Base-by-base conservation (phyloP, 2,888 invertebrate species). In the Oscheius onirici region DNA sequence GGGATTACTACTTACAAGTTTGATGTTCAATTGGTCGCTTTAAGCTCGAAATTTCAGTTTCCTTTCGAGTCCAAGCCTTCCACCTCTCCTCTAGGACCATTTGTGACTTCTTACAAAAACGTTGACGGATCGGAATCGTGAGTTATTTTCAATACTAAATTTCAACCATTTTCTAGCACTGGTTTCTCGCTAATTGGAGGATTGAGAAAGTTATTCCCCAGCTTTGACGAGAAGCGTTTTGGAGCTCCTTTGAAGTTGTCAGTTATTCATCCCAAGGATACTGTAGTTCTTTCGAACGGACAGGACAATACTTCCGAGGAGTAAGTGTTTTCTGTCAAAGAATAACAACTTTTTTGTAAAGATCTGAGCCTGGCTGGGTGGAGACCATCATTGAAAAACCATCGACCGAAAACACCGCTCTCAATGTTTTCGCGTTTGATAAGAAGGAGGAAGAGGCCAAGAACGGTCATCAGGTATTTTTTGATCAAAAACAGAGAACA, bases 351-450 rank as follows among this genome's bases (percentile, higher is more conserved):
- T n/a, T 13, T 26, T 58, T 28, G 17, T 69, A 17, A 8, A 76
- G 65, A 15, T 79, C 81, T 0, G 90, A 90, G 1, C 93, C 92
- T 90, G 89, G 92, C 0, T 92, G 92, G 70, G 40, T 46, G 41
- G 40, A 46, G 90, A 93, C 94, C 84, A 89, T 90, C 1, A 86
- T 83, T 73, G 81, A 87, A 44, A 75, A 78, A 34, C 87, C 87
- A 22, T 88, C 89, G 1, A 83, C 83, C 3, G 88, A 95, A 95
- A 94, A 92, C 94, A 71, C 94, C 95, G 93, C 94, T 0, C 91
- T 94, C 79, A 92, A 94, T 0, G 93, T 95, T 1, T 94, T 94
- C 87, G 93, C 95, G 77, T 92, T 92, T 88, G 92, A 75, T 87
- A 91, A 90, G 26, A 46, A 46, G 24, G 17, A 28, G 2, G 28